Base-by-base conservation (phyloP, 2,888 invertebrate genomes). In the Tubulanus polymorphus region DNA sequence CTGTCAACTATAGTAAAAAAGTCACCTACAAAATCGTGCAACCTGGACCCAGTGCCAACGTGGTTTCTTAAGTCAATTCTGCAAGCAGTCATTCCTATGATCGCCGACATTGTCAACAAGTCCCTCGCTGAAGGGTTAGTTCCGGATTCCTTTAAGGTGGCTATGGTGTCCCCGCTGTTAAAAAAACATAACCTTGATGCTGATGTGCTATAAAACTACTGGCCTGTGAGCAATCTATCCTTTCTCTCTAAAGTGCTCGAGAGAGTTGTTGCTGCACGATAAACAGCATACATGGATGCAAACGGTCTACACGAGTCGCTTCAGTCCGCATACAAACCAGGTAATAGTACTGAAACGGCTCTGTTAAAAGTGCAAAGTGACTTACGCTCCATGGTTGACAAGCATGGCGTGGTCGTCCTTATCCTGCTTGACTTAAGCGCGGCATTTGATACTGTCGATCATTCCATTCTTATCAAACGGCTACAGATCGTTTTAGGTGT, bases 181-280 rank as follows among this genome's bases (percentile, higher is more conserved):
- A 35, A 45, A 26, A 45, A 52, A 23, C 26, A 26, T 8, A 25
- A 10, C 23, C 37, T 37, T 12, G 51, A 51, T 37, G 18, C 18
- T 3, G 23, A 51, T 8, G 18, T 35, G 5, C 37, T 25, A 25
- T 45, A 52, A 23, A 52, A 52, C 52, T 52, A 52, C 29, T 46
- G 45, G 3, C 52, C 52, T 10, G 45, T 52, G 2, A 45, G 45
- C 2, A 52, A 52, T n/a, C 45, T 52, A 10, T n/a, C 20, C 3
- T 52, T 45, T 27, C 10, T 52, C 20, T 25, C 45, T 12, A 52
- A 52, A n/a, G 15, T 52, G 18, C 35, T 52, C 18, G 41, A 52
- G 45, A 52, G 37, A 45, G 52, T 26, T 3, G 52, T 52, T n/a
- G 23, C 45, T n/a, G 26, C 20, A 18, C 37, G 37, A 27, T 37